Conservation (phyloP, 2,113 vertebrate species). For the Callionymus lyra region DNA sequence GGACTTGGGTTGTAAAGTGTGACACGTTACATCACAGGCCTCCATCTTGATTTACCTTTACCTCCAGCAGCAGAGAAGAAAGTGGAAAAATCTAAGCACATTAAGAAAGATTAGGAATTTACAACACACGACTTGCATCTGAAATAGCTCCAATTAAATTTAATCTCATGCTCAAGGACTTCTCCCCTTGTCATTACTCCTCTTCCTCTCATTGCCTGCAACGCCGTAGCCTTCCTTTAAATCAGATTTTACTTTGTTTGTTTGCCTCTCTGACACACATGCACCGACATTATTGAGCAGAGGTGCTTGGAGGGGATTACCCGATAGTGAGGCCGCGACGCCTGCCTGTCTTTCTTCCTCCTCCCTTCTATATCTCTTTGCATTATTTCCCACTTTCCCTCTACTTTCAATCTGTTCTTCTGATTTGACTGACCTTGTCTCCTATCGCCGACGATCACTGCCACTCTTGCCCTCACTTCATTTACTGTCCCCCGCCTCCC, state of each 20-base stretch:
- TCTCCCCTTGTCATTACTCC: slow-evolving; percentile 26
- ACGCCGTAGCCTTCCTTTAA: slow-evolving; percentile 17
- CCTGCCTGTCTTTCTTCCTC: slow-evolving; percentile 3
- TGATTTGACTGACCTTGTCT: slow-evolving; percentile 39
- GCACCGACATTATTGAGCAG: slow-evolving; percentile 7
- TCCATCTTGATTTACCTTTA: slow-evolving; percentile 37
- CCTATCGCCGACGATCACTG: slow-evolving; percentile 19
- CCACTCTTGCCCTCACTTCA: slow-evolving; percentile 21
- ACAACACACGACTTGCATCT: slow-evolving; percentile 40
- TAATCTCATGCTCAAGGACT: slow-evolving; percentile 25
- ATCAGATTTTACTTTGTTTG: slow-evolving; percentile 19
- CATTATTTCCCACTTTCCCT: slow-evolving; percentile 7
- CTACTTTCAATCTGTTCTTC: slow-evolving; percentile 28
- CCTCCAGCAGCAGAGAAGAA: slow-evolving; percentile 29
- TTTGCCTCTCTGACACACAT: slow-evolving; percentile 22
- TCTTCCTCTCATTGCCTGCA: slow-evolving; percentile 26
- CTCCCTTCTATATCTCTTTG: slow-evolving; percentile 6
- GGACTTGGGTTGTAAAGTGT: slow-evolving; percentile 40
- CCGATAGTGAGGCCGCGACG: not conserved
- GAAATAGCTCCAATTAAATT: slow-evolving; percentile 32
- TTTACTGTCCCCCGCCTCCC: slow-evolving; percentile 27
- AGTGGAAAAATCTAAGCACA: slow-evolving; percentile 35
- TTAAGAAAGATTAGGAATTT: slow-evolving; percentile 44
- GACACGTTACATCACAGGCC: slow-evolving; percentile 37
- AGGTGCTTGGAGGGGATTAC: slow-evolving; percentile 3